These are phyloP conservation scores for Stegastes partitus DNA, from an alignment of 2,113 vertebrate genomes.

Conservation along the genomic window DNA sequence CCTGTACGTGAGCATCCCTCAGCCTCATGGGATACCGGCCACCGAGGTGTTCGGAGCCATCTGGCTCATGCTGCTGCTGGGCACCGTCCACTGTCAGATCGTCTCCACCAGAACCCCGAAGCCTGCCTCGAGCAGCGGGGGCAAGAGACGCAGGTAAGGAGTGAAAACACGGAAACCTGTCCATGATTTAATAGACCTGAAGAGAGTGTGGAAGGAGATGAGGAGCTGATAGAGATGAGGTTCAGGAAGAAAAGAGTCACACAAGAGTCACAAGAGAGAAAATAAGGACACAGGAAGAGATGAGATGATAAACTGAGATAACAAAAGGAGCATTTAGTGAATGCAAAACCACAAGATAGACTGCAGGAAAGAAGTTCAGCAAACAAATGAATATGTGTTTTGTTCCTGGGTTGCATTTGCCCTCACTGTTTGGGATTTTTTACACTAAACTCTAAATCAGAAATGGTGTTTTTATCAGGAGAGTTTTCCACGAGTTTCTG, in stretches of 20 bases:
- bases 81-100: conserved; percentile 99
- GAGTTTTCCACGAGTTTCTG: conserved; percentile 4
- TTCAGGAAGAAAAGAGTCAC: neutral
- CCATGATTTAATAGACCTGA: neutral
- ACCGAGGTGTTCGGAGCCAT: conserved; percentile 94
- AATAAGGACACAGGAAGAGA: neutral
- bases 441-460: neutral
- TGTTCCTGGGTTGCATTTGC: conserved; percentile 24
- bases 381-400: conserved; percentile 14
- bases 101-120: conserved; percentile 98
- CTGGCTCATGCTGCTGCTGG: conserved; percentile 97
- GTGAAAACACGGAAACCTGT: neutral
- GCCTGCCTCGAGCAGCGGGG: conserved; percentile 87
- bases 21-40: conserved; percentile 91
- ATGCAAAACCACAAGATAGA: neutral
- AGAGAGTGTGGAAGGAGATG: neutral
- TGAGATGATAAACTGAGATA: neutral
- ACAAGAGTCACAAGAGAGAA: neutral
- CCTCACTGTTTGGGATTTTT: neutral
- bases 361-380: neutral
- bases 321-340: conserved; percentile 7
- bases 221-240: too few species aligned
- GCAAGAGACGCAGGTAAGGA: conserved; percentile 93
- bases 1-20: conserved; percentile 88
- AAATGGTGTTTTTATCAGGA: conserved; percentile 46